Percentiles rank a stretch among this genome's conserved stretches.
These are phyloP conservation scores for Bufotes viridis DNA, from an alignment of 2,797 vertebrate species.

Conservation along the genomic window DNA sequence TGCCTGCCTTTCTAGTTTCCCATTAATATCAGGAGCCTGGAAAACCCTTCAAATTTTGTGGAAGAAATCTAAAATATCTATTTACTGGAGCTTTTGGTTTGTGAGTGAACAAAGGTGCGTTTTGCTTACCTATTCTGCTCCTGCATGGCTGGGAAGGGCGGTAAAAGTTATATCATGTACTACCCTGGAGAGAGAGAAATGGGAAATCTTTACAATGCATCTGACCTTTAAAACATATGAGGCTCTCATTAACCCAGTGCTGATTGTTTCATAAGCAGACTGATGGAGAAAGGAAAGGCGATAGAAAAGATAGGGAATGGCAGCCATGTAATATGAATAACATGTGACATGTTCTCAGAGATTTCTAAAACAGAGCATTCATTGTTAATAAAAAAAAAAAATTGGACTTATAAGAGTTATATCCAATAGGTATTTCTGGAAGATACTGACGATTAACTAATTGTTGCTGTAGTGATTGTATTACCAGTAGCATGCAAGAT, in stretches of 20 bases:
- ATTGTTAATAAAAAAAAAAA: neutral
- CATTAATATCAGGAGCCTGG: no score
- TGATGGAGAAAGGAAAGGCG: neutral
- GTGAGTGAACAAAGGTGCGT: neutral
- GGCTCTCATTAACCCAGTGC: conserved; percentile 35
- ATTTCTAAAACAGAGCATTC: neutral
- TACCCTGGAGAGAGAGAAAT: neutral
- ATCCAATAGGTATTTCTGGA: neutral
- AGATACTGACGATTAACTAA: neutral
- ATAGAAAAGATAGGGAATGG: neutral
- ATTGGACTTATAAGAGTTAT: neutral
- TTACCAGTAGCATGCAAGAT: neutral
- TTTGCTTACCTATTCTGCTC: neutral
- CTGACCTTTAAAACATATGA: conserved; percentile 34
- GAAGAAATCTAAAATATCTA: neutral
- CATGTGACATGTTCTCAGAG: neutral
- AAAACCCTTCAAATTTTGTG: neutral
- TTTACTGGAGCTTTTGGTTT: neutral
- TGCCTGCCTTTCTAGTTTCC: no score
- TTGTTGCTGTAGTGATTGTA: conserved; percentile 15
- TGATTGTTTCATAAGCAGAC: conserved; percentile 15
- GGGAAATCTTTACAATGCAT: conserved; percentile 21
- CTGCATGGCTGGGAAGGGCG: neutral
- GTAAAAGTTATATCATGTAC: conserved; percentile 1
- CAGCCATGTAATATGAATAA: neutral